Conservation (phyloP, 2,888 invertebrate species). For the Fragum whitleyi region DNA sequence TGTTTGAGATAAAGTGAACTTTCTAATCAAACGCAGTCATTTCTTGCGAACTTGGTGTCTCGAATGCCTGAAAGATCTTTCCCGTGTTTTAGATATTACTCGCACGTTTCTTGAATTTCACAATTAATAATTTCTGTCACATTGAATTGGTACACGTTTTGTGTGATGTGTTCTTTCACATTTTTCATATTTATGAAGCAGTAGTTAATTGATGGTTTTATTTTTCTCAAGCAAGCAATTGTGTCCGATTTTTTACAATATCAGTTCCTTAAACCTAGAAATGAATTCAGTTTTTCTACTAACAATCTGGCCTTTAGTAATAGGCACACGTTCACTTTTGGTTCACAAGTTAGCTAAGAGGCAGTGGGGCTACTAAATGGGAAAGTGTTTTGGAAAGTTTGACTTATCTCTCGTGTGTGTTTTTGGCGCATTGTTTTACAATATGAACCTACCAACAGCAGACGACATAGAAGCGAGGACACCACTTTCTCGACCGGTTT, state of each 20-base stretch:
- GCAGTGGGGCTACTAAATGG: slow-evolving; percentile 11
- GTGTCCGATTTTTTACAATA: no score
- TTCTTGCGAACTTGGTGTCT: not conserved
- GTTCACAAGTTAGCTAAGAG: no score
- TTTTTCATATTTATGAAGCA: no score
- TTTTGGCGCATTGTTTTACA: slow-evolving; percentile 42
- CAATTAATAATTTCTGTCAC: not conserved
- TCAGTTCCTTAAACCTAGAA: no score
- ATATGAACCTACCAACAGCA: not conserved
- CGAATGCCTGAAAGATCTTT: slow-evolving; percentile 2
- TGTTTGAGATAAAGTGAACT: slow-evolving; percentile 33
- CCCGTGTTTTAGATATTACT: not conserved
- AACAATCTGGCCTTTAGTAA: no score
- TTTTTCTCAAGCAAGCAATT: no score
- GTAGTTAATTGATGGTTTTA: no score
- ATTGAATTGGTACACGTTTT: no score
- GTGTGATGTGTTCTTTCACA: no score
- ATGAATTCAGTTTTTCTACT: no score
- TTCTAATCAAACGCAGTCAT: not conserved
- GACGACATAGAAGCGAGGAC: not conserved
- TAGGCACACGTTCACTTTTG: no score
- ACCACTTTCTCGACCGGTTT: not conserved
- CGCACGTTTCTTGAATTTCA: not conserved
- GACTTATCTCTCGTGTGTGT: slow-evolving; percentile 29
- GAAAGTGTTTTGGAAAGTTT: slow-evolving; percentile 26